Conservation (phyloP, 2,888 invertebrate genomes). For the Mimas tiliae region DNA sequence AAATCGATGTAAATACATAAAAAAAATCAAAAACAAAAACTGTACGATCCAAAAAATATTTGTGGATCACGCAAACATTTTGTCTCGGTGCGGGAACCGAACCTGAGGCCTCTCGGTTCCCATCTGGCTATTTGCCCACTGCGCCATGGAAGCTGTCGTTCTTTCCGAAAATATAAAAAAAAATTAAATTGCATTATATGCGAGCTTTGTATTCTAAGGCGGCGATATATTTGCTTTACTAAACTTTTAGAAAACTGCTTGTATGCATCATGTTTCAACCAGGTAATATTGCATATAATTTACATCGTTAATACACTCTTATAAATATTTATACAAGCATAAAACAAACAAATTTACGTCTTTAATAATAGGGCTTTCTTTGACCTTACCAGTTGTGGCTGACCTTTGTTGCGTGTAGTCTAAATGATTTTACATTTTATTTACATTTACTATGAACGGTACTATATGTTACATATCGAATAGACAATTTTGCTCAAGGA, state of each 20-base stretch:
- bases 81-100: too few species aligned
- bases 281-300: not conserved
- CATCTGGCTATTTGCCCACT: too few species aligned
- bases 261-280: not conserved
- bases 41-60: too few species aligned
- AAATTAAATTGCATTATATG: too few species aligned
- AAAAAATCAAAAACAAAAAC: too few species aligned
- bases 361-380: constrained; percentile 13
- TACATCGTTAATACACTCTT: not conserved
- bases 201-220: too few species aligned
- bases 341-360: constrained; percentile 2
- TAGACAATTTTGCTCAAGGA: not conserved
- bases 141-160: too few species aligned
- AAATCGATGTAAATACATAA: too few species aligned
- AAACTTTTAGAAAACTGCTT: not conserved
- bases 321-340: not conserved
- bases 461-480: not conserved
- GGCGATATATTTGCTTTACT: not conserved
- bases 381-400: constrained; percentile 7
- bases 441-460: not conserved
- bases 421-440: constrained; percentile 16
- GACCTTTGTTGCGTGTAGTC: not conserved
- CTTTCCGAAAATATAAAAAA: too few species aligned
- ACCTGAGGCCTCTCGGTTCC: too few species aligned
- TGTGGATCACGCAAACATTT: too few species aligned